These are phyloP conservation scores for Gallinago paraguaiae DNA, from an alignment of 2,113 vertebrate species.

Conservation along the genomic window DNA sequence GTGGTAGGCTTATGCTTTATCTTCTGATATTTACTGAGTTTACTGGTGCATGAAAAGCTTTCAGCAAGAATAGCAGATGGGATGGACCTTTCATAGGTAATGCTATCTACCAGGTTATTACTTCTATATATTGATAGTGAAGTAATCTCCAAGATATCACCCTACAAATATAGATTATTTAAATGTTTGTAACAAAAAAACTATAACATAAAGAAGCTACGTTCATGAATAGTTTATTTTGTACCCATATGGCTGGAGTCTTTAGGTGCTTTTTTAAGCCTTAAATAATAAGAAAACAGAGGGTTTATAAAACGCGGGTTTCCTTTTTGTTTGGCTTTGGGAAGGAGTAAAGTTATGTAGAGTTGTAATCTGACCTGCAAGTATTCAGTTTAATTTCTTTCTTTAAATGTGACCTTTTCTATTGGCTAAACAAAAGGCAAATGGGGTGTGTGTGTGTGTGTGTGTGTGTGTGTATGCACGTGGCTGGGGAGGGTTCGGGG, in stretches of 20 bases:
- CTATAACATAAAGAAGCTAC: slow-evolving; percentile 54
- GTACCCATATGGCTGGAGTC: slow-evolving; percentile 54
- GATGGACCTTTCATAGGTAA: slow-evolving; percentile 88
- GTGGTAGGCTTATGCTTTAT: slow-evolving; percentile 88
- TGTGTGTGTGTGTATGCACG: no score
- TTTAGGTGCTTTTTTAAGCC: slow-evolving; percentile 65
- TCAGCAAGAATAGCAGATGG: slow-evolving; percentile 88
- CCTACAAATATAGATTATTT: slow-evolving; percentile 87
- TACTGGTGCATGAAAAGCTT: slow-evolving; percentile 90
- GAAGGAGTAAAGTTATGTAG: slow-evolving; percentile 28
- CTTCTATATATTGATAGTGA: slow-evolving; percentile 88
- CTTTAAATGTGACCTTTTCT: slow-evolving; percentile 64
- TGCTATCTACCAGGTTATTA: slow-evolving; percentile 89
- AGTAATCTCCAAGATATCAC: slow-evolving; percentile 87
- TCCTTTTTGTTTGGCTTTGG: slow-evolving; percentile 45
- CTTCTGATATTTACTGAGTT: slow-evolving; percentile 91
- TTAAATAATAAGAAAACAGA: slow-evolving; percentile 65
- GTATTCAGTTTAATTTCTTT: slow-evolving; percentile 49
- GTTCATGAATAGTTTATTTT: slow-evolving; percentile 74
- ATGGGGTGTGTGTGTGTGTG: not conserved
- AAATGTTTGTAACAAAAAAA: slow-evolving; percentile 78
- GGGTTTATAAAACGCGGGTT: not conserved
- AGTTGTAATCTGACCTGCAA: slow-evolving; percentile 53
- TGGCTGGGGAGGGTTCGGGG: not conserved
- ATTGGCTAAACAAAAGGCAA: slow-evolving; percentile 37